Percentiles rank a stretch among this genome's conserved stretches.
phyloP scores from a whole-genome alignment of 2,888 invertebrate species.

The Eupithecia pulchellata region DNA sequence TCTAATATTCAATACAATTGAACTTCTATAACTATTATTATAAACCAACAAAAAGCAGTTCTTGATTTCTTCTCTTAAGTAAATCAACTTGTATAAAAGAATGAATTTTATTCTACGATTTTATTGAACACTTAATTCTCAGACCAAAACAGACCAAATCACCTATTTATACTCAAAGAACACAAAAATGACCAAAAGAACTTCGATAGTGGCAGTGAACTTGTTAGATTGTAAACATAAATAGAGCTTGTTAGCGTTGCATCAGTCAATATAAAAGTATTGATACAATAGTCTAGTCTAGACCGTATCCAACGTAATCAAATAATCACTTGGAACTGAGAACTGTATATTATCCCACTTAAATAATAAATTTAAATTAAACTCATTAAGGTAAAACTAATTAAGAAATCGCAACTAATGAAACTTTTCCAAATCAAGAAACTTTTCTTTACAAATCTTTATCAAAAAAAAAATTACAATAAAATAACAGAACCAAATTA shows the following conservation, averaged over 20 bases:
- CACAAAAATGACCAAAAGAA: constrained; percentile 8
- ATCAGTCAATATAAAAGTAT: background rate
- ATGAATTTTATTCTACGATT: background rate
- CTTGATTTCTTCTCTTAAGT: background rate
- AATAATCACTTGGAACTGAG: background rate
- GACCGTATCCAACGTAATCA: background rate
- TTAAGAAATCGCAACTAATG: background rate
- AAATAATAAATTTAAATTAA: no score
- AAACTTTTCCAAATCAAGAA: background rate
- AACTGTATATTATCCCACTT: background rate
- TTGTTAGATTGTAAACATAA: constrained; percentile 19
- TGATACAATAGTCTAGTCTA: background rate
- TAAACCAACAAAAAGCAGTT: background rate
- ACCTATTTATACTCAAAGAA: background rate
- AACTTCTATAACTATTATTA: background rate
- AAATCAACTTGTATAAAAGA: background rate
- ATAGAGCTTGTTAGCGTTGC: background rate
- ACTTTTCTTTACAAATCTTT: background rate
- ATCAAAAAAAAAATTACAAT: background rate
- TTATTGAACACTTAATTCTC: background rate
- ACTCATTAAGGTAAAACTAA: no score
- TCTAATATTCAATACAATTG: background rate
- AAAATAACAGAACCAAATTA: no score
- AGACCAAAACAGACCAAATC: background rate
- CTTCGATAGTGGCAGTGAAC: constrained; percentile 27